These are phyloP conservation scores for Gallirallus australis DNA, from an alignment of 2,797 vertebrate species.

Conservation along the genomic window DNA sequence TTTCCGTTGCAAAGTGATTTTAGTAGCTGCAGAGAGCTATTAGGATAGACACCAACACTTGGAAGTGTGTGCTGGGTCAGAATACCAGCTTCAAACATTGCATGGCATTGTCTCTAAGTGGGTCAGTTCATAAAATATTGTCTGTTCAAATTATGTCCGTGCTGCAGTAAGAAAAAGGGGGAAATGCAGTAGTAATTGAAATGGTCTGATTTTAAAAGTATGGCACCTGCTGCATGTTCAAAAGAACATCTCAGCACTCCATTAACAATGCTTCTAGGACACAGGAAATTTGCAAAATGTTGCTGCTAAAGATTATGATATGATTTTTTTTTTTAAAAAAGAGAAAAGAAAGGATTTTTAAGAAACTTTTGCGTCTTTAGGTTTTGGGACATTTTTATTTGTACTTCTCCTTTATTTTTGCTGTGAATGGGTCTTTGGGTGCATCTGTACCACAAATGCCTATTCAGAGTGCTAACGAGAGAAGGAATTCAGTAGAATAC, in stretches of 20 bases:
- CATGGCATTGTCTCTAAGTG: constrained; percentile 29
- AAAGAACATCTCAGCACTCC: not conserved
- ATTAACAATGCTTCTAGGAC: not conserved
- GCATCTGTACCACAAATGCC: not conserved
- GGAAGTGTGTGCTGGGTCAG: not conserved
- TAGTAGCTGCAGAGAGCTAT: not conserved
- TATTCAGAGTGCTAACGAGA: constrained; percentile 11
- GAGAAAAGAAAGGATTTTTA: not conserved
- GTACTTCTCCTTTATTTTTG: not conserved
- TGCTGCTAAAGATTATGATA: not conserved
- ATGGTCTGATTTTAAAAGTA: constrained; percentile 3
- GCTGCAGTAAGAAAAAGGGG: not conserved
- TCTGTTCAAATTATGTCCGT: not conserved
- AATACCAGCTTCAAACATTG: constrained; percentile 1
- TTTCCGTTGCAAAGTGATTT: not conserved
- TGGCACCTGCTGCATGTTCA: not conserved
- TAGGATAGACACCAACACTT: constrained; percentile 13
- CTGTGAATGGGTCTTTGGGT: not conserved
- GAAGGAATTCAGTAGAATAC: not conserved
- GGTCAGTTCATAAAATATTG: constrained; percentile 48
- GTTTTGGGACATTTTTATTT: not conserved
- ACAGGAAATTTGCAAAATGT: constrained; percentile 1
- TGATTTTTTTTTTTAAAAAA: not conserved
- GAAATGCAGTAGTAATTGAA: not conserved
- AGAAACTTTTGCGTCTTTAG: not conserved